Evolutionary conservation across 2,113 vertebrate genomes (phyloP).

Genomic region (Zapornia atra): DNA sequence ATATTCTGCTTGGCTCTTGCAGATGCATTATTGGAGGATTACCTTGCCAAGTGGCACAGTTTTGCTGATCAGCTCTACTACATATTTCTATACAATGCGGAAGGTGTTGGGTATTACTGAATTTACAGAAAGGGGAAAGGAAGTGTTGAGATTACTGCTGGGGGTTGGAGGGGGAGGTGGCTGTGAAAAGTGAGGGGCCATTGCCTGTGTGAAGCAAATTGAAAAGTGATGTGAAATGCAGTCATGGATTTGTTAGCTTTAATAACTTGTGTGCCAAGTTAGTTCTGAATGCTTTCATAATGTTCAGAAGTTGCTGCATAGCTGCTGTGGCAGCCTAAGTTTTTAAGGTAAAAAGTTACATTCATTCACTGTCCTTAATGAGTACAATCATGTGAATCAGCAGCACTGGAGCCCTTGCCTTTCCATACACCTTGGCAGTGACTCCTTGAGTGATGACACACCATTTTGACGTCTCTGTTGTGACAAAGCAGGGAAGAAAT

Average conservation of each 20-base stretch:
- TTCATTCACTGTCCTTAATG: neutral
- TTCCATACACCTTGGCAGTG: fast-evolving
- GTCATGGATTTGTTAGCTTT: neutral
- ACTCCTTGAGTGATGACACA: neutral
- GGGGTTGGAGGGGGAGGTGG: no score
- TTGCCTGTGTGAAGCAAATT: neutral
- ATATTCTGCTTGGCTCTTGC: neutral
- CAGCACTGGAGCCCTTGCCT: neutral
- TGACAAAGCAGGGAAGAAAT: neutral
- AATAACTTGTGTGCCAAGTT: neutral
- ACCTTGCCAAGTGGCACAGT: neutral
- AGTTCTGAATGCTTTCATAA: neutral
- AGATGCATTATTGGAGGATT: neutral
- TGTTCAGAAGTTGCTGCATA: neutral
- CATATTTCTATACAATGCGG: neutral
- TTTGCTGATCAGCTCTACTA: neutral
- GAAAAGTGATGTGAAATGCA: neutral
- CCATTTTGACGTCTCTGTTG: neutral
- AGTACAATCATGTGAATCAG: neutral
- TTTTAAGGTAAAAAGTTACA: neutral
- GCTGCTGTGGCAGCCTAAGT: neutral
- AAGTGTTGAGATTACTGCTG: neutral
- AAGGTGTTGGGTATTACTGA: neutral
- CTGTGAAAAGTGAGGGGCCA: no score
- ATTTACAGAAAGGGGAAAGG: neutral